A percentile compares a stretch with the other conserved stretches of the same genome.
phyloP scores from a whole-genome alignment of 2,797 vertebrate species.

The Amblyopsis hoosieri region DNA sequence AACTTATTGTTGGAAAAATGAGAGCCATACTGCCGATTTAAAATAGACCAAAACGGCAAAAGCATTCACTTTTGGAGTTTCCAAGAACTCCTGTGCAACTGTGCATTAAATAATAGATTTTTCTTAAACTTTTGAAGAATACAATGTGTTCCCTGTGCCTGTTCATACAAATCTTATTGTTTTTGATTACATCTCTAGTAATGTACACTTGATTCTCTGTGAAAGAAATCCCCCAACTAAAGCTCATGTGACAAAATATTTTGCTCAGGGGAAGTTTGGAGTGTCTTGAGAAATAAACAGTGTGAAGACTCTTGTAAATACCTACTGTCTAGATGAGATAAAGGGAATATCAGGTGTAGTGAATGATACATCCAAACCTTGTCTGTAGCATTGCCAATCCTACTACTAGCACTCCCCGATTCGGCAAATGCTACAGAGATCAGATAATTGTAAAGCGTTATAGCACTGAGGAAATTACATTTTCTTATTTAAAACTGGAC shows the following conservation, averaged over 20 bases:
- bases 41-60: not conserved
- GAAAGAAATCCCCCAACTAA: conserved; percentile 32
- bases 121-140: too few species aligned
- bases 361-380: conserved; percentile 5
- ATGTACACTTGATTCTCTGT: conserved; percentile 16
- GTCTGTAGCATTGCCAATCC: conserved; percentile 26
- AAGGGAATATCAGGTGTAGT: conserved; percentile 13
- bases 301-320: conserved; percentile 9
- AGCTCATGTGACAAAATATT: conserved; percentile 15
- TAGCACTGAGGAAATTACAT: conserved; percentile 2
- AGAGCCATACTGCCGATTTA: not conserved
- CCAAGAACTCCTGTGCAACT: not conserved
- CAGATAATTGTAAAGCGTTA: conserved; percentile 20
- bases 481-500: too few species aligned
- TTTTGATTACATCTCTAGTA: not conserved
- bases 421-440: conserved; percentile 27
- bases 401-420: conserved; percentile 27
- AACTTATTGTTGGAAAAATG: not conserved
- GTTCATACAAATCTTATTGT: too few species aligned
- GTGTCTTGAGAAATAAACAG: conserved; percentile 11
- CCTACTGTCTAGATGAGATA: conserved; percentile 21
- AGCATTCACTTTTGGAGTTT: not conserved
- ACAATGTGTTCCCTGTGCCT: too few species aligned
- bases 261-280: not conserved
- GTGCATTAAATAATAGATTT: too few species aligned